These are phyloP conservation scores for Zelostemma sp. DNA, from an alignment of 1,140 invertebrate species.

Conservation along the genomic window DNA sequence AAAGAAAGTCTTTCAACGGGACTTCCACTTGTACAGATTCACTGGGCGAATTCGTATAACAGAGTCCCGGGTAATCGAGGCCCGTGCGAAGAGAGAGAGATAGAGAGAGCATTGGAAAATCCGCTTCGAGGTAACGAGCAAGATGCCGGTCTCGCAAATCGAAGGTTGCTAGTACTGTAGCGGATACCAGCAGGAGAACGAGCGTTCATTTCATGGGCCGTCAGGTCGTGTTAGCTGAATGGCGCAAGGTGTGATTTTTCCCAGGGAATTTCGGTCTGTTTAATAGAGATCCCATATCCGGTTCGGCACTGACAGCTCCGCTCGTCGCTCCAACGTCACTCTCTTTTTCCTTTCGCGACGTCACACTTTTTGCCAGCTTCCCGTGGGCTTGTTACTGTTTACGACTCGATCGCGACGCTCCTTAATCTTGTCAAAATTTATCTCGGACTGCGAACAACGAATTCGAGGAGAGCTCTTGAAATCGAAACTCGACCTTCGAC, in stretches of 20 bases:
- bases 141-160: constrained; percentile 14
- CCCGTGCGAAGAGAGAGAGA: no score
- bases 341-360: not conserved
- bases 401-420: not conserved
- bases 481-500: no score
- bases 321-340: constrained; percentile 8
- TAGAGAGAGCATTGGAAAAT: not conserved
- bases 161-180: constrained; percentile 16
- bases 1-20: no score
- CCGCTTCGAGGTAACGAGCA: constrained; percentile 16
- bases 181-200: constrained; percentile 33
- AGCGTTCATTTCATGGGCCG: constrained; percentile 68
- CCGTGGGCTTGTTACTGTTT: not conserved
- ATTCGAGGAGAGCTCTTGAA: no score
- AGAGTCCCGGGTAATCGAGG: not conserved
- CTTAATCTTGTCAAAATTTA: not conserved
- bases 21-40: no score
- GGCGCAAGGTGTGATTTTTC: constrained; percentile 61
- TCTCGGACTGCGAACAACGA: no score
- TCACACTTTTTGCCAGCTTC: constrained; percentile 10
- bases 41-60: constrained; percentile 14
- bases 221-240: constrained; percentile 62
- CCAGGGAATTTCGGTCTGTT: constrained; percentile 61
- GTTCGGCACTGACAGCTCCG: constrained; percentile 38
- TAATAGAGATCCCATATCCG: constrained; percentile 62